These are phyloP conservation scores for Leptopilina boulardi DNA, from an alignment of 1,140 invertebrate species.

Conservation along the genomic window DNA sequence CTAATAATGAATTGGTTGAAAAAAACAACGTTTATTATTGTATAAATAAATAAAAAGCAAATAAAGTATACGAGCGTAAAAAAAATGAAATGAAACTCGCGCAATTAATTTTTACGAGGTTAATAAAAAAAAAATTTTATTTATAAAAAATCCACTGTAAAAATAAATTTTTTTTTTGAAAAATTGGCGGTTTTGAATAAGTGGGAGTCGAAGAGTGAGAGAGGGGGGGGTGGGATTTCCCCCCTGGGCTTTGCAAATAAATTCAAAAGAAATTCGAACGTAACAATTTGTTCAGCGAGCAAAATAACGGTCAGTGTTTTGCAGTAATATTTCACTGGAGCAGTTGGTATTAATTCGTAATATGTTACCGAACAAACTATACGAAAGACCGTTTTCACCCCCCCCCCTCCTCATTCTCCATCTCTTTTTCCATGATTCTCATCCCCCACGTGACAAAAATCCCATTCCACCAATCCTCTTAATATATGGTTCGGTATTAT, in stretches of 20 bases:
- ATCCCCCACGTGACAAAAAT: slow-evolving; percentile 51
- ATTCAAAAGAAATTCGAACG: slow-evolving; percentile 65
- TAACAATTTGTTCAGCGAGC: slow-evolving; percentile 65
- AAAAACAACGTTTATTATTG: background rate
- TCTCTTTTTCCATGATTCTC: background rate
- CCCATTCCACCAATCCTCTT: slow-evolving; percentile 63
- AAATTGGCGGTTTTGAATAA: slow-evolving; percentile 1
- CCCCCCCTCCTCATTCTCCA: slow-evolving; percentile 14
- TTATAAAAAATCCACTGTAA: background rate
- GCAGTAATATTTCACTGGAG: slow-evolving; percentile 77
- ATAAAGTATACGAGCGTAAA: background rate
- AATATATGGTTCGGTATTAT: slow-evolving; percentile 77
- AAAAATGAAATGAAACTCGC: background rate
- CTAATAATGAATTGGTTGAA: background rate
- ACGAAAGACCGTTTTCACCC: slow-evolving; percentile 67
- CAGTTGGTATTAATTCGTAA: slow-evolving; percentile 78
- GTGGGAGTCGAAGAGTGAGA: background rate
- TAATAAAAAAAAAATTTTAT: background rate
- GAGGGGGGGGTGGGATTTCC: background rate
- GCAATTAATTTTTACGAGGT: slow-evolving; percentile 3
- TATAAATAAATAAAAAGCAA: slow-evolving; percentile 1
- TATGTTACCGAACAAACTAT: slow-evolving; percentile 76
- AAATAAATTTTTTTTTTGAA: background rate
- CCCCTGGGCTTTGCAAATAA: slow-evolving; percentile 57
- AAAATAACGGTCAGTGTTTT: slow-evolving; percentile 77